These are phyloP conservation scores for Dipodomys stephensi DNA, from an alignment of 2,113 vertebrate genomes.

Conservation along the genomic window DNA sequence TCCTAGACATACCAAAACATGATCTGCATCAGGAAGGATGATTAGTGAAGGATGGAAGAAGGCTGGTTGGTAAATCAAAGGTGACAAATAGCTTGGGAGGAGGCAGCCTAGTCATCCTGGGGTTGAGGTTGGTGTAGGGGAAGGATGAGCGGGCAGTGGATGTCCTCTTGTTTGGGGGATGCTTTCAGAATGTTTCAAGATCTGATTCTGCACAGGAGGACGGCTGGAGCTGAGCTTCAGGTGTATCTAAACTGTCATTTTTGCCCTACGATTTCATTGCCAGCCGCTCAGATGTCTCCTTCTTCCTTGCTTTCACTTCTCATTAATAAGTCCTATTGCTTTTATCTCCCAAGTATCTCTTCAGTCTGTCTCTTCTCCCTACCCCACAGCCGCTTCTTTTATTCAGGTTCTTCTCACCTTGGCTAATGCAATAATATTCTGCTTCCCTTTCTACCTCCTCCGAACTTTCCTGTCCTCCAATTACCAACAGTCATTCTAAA, in stretches of 20 bases:
- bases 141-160: not conserved
- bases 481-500: not conserved
- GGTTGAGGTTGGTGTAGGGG: rapidly evolving
- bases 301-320: not conserved
- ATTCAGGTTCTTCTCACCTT: not conserved
- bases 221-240: no score
- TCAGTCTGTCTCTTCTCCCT: not conserved
- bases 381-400: not conserved
- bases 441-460: not conserved
- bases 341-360: not conserved
- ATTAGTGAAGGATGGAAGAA: not conserved
- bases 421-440: not conserved
- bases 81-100: not conserved
- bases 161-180: not conserved
- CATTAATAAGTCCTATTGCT: not conserved
- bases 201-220: not conserved
- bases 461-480: not conserved
- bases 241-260: no score
- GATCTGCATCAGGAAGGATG: not conserved
- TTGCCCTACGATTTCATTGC: not conserved
- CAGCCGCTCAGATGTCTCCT: not conserved
- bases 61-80: not conserved
- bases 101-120: not conserved
- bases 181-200: not conserved
- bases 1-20: not conserved